Percentiles rank a stretch among this genome's conserved stretches.
Evolutionary conservation across 2,888 invertebrate genomes (phyloP).

Genomic region (Eupithecia pulchellata): DNA sequence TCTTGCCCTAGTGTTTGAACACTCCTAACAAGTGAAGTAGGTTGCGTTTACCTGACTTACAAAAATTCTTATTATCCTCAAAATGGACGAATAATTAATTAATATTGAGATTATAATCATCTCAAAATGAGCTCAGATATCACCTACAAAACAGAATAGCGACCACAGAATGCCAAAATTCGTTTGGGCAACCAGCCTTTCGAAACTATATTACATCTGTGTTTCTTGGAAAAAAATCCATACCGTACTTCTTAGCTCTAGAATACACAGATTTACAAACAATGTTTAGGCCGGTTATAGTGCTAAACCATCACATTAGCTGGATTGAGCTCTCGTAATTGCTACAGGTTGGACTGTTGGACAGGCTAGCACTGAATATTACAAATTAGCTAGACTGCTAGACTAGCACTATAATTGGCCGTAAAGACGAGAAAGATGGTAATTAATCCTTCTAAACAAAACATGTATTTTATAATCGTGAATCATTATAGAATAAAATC

Average conservation of each 20-base stretch:
- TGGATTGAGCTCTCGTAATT: no score
- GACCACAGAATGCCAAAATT: conserved; percentile 44
- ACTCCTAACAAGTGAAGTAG: neutral
- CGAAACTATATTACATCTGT: conserved; percentile 11
- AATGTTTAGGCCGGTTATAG: no score
- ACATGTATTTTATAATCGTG: neutral
- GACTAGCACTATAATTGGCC: no score
- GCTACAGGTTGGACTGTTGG: no score
- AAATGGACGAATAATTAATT: conserved; percentile 1
- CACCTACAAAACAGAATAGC: conserved; percentile 45
- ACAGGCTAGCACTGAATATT: no score
- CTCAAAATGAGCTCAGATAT: conserved; percentile 36
- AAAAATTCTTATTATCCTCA: conserved; percentile 8
- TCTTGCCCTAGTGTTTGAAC: neutral
- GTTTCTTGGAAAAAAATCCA: conserved; percentile 13
- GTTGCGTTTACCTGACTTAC: neutral
- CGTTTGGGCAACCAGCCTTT: conserved; percentile 48
- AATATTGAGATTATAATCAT: conserved; percentile 11
- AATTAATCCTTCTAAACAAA: neutral
- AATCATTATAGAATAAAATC: neutral
- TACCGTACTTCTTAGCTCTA: conserved; percentile 15
- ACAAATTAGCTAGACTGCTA: no score
- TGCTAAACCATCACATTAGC: no score
- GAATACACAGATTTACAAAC: conserved; percentile 20
- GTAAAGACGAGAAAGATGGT: no score